phyloP scores from a whole-genome alignment of 1,140 invertebrate genomes.

The Globodera ellingtonae region DNA sequence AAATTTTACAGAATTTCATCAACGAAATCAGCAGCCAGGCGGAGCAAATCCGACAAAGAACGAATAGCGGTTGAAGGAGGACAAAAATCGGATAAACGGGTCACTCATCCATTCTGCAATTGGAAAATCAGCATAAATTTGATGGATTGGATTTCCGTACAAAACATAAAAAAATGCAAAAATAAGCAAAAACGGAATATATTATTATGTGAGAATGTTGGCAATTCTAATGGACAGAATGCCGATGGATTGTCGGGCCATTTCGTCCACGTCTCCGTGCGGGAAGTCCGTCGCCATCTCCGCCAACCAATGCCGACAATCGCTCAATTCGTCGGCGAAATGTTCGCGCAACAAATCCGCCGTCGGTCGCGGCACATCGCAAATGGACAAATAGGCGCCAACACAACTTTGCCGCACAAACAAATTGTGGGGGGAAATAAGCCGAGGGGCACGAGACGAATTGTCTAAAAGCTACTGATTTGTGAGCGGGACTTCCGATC shows the following conservation, averaged over 20 bases:
- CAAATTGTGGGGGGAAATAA: background rate
- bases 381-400: slow-evolving; percentile 19
- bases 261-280: slow-evolving; percentile 9
- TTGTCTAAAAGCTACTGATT: too few species aligned
- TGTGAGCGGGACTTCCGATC: background rate
- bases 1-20: slow-evolving; percentile 47
- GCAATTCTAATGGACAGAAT: background rate
- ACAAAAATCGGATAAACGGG: background rate
- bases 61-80: slow-evolving; percentile 11
- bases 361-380: background rate
- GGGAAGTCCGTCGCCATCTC: background rate
- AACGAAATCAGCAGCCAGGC: slow-evolving; percentile 63
- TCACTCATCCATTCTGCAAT: background rate
- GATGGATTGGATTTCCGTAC: too few species aligned
- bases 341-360: slow-evolving; percentile 11
- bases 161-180: too few species aligned
- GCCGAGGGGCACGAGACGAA: background rate
- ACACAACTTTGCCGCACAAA: slow-evolving; percentile 15
- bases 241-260: background rate
- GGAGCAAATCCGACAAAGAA: slow-evolving; percentile 57
- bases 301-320: slow-evolving; percentile 12
- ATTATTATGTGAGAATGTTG: background rate
- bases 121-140: background rate
- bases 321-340: slow-evolving; percentile 9
- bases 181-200: background rate